These are phyloP conservation scores for Melanaphis sacchari DNA, from an alignment of 1,140 invertebrate species.

Conservation along the genomic window DNA sequence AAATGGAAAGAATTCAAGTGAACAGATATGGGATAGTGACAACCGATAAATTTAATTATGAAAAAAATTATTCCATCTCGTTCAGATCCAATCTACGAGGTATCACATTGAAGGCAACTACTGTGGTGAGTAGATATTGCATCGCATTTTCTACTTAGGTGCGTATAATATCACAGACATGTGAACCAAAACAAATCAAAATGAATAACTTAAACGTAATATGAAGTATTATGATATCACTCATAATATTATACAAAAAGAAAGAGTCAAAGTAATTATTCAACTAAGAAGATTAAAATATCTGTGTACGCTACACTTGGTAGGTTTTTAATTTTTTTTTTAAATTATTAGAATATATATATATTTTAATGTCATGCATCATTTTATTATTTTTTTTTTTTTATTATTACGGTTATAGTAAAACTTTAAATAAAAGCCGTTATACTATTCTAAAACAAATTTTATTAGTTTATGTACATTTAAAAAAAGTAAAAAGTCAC, in stretches of 20 bases:
- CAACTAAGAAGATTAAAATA: neutral
- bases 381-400: no score
- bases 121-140: constrained; percentile 9
- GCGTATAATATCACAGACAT: neutral
- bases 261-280: neutral
- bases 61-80: neutral
- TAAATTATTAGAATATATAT: neutral
- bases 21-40: neutral
- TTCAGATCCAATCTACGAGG: neutral
- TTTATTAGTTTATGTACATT: neutral
- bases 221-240: neutral
- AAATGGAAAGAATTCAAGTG: neutral
- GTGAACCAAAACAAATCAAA: neutral
- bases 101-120: constrained; percentile 16
- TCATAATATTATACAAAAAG: neutral
- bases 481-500: no score
- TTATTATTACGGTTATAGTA: no score
- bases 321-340: neutral
- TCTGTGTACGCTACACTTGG: neutral
- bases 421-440: neutral
- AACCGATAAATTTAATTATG: neutral
- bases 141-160: neutral
- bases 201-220: neutral
- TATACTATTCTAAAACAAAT: neutral
- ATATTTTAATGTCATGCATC: no score